Evolutionary conservation across 2,113 vertebrate species (phyloP), one percentile per base, ranked within the genome.

Genomic region (Gorsachius goisagi): DNA sequence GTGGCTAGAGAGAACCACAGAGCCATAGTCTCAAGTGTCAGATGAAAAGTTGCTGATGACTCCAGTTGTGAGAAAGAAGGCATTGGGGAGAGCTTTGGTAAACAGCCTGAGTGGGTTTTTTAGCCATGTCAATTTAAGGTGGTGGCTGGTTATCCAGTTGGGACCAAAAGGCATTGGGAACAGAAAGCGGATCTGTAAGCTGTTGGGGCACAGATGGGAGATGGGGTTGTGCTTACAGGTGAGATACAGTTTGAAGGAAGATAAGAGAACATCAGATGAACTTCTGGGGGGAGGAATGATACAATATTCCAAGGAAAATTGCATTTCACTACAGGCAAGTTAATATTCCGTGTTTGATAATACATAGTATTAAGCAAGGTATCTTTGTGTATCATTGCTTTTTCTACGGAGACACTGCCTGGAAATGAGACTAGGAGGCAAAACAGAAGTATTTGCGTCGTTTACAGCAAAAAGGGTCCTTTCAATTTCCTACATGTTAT

Each of bases 361-460:
- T 27, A 41, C 3, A 47, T 4, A 72, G 5, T 16, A 16, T 24
- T 59, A 84, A 64, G 9, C 30, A 16, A 58, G 11, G 12, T 22
- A 15, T 28, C 35, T 47, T 73, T 44, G 17, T 56, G 8, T 44
- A 22, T 56, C 3, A 22, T 24, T 58, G 35, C 7, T 60, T 73
- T 91, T 86, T 73, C 32, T 91, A 16, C n/a, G 6, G 28, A 91
- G 20, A 15, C 2, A 21, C 26, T 89, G 5, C 15, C 44, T 79
- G 67, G 32, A 89, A 93, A 79, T 37, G 33, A 79, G 30, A 73
- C 47, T 3, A 44, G 11, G 44, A 45, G 4, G 45, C 19, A 73
- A 66, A 50, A 18, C 1, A 12, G 28, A 79, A 6, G 5, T 21
- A 50, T 20, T 55, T 64, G 5, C 0, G 0, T 20, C 0, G 8